Conservation (phyloP, 2,888 invertebrate genomes). For the Epinotia demarniana region DNA sequence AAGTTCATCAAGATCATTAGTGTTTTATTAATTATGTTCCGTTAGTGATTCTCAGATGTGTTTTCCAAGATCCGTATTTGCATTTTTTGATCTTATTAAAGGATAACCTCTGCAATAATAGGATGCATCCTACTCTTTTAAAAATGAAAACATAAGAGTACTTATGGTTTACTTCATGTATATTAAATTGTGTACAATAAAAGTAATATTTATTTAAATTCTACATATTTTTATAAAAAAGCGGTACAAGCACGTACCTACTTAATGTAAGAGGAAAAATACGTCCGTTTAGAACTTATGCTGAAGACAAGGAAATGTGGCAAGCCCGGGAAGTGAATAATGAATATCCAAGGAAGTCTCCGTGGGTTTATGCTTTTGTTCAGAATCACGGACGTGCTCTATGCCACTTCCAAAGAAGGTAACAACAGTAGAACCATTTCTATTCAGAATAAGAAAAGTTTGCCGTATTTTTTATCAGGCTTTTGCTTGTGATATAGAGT, state of each 20-base stretch:
- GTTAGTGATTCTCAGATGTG: too few relatives aligned
- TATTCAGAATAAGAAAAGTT: constrained; percentile 4
- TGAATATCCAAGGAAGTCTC: constrained; percentile 63
- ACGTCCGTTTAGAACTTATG: constrained; percentile 46
- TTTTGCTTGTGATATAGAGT: background rate
- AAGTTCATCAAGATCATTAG: too few relatives aligned
- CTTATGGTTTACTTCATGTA: too few relatives aligned
- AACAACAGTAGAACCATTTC: constrained; percentile 35
- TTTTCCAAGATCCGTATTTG: too few relatives aligned
- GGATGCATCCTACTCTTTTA: too few relatives aligned
- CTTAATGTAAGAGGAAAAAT: constrained; percentile 29
- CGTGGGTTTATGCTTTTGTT: constrained; percentile 51
- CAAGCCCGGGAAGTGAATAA: constrained; percentile 60
- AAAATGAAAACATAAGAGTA: too few relatives aligned
- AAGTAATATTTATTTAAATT: too few relatives aligned
- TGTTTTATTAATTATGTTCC: too few relatives aligned
- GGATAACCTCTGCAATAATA: too few relatives aligned
- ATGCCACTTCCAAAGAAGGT: constrained; percentile 25
- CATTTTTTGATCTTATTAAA: too few relatives aligned
- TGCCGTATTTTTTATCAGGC: background rate
- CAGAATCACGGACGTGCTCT: constrained; percentile 46
- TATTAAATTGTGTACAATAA: background rate
- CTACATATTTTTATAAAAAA: constrained; percentile 9
- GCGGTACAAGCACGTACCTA: background rate
- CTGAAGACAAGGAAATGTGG: constrained; percentile 63